phyloP scores from a whole-genome alignment of 2,113 vertebrate species.

The Cheirogaleus medius region DNA sequence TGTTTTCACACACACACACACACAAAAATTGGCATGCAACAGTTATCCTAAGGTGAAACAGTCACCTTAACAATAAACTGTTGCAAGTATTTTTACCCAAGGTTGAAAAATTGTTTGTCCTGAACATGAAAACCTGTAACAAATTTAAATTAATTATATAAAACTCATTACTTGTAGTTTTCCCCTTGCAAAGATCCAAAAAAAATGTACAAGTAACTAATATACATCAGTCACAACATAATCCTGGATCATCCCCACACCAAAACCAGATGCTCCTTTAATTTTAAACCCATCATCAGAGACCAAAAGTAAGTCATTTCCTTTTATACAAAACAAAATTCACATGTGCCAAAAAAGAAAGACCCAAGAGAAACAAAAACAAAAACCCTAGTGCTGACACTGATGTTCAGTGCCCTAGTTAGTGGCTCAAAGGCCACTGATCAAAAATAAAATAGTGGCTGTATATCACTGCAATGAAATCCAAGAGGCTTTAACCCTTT shows the following conservation, averaged over 20 bases:
- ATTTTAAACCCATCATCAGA: constrained; percentile 85
- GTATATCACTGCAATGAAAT: constrained; percentile 75
- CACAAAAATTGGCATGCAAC: constrained; percentile 83
- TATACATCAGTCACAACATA: constrained; percentile 90
- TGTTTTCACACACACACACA: constrained; percentile 78
- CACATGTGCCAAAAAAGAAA: constrained; percentile 83
- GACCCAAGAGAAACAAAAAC: constrained; percentile 77
- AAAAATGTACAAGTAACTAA: constrained; percentile 88
- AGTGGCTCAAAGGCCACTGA: constrained; percentile 69
- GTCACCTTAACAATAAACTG: constrained; percentile 82
- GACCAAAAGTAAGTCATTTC: constrained; percentile 74
- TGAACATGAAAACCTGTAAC: constrained; percentile 90
- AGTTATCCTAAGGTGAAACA: constrained; percentile 78
- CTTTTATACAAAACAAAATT: constrained; percentile 83
- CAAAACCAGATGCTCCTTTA: constrained; percentile 79
- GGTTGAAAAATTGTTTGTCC: constrained; percentile 86
- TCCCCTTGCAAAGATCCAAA: constrained; percentile 84
- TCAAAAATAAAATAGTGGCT: constrained; percentile 82
- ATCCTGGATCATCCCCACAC: constrained; percentile 83
- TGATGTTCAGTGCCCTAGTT: constrained; percentile 68
- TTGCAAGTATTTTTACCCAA: constrained; percentile 83
- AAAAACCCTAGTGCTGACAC: constrained; percentile 77
- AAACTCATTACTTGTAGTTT: constrained; percentile 88
- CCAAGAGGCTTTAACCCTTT: constrained; percentile 73
- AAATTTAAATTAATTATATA: constrained; percentile 91